Conservation (phyloP, 2,113 vertebrate species). For the Hippoglossus stenolepis region DNA sequence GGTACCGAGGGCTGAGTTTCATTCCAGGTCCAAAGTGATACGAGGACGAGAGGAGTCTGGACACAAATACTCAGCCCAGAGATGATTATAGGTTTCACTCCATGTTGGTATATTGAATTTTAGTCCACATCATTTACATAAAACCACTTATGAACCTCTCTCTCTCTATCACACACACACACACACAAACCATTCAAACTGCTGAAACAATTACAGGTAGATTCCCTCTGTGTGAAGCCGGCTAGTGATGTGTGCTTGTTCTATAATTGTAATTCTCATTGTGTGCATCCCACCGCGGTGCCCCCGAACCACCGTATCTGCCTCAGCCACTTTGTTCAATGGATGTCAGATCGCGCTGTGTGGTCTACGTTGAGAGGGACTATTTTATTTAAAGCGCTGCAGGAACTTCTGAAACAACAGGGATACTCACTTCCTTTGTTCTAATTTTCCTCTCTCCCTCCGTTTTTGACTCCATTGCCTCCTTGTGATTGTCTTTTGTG, state of each 20-base stretch:
- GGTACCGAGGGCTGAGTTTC: background rate
- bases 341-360: constrained; percentile 60
- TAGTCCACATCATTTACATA: background rate
- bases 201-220: constrained; percentile 56
- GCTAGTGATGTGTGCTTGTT: constrained; percentile 49
- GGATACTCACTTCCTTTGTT: constrained; percentile 37
- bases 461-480: constrained; percentile 6
- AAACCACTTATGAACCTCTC: background rate
- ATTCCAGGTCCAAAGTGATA: background rate
- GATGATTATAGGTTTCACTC: background rate
- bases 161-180: background rate
- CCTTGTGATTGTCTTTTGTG: constrained; percentile 42
- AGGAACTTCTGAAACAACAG: constrained; percentile 54
- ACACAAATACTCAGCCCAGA: background rate
- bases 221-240: constrained; percentile 54
- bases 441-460: constrained; percentile 47
- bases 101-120: constrained; percentile 2
- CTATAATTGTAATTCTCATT: constrained; percentile 59
- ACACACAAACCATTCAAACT: background rate
- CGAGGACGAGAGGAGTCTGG: background rate
- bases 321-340: constrained; percentile 66
- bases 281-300: constrained; percentile 39
- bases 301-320: constrained; percentile 48
- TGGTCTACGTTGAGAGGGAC: constrained; percentile 35
- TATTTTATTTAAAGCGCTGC: constrained; percentile 60